A percentile compares a stretch with the other conserved stretches of the same genome.
Conservation (phyloP, 2,797 vertebrate species). For the Podargus strigoides region DNA sequence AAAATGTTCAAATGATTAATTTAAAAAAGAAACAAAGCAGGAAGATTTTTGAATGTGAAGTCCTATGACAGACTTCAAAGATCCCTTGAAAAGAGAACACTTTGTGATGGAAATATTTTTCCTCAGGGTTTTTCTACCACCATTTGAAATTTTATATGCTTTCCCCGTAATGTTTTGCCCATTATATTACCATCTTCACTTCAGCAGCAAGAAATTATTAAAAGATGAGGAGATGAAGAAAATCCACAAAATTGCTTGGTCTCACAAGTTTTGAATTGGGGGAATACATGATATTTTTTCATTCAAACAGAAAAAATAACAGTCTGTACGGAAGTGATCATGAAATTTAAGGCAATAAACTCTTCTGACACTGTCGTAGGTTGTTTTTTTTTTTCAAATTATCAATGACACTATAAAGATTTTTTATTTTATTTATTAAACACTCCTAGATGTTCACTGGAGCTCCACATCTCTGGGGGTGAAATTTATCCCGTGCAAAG, state of each 20-base stretch:
- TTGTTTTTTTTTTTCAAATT: background rate
- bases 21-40: conserved; percentile 74
- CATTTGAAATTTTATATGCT: conserved; percentile 68
- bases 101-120: conserved; percentile 78
- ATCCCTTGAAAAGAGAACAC: conserved; percentile 60
- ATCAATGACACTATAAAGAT: background rate
- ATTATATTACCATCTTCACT: conserved; percentile 29
- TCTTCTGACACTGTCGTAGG: background rate
- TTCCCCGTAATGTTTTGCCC: conserved; percentile 62
- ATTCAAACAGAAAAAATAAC: background rate
- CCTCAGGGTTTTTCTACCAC: conserved; percentile 59
- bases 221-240: conserved; percentile 34
- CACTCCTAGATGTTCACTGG: background rate
- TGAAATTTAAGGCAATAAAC: background rate
- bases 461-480: background rate
- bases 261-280: conserved; percentile 20
- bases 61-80: conserved; percentile 74
- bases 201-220: conserved; percentile 36
- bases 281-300: background rate
- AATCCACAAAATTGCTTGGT: conserved; percentile 20
- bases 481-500: background rate
- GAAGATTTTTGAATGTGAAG: conserved; percentile 54
- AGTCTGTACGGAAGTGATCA: background rate
- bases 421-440: background rate
- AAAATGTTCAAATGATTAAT: conserved; percentile 76